These are phyloP conservation scores for Ramphastos sulfuratus DNA, from an alignment of 2,113 vertebrate genomes.

Conservation along the genomic window DNA sequence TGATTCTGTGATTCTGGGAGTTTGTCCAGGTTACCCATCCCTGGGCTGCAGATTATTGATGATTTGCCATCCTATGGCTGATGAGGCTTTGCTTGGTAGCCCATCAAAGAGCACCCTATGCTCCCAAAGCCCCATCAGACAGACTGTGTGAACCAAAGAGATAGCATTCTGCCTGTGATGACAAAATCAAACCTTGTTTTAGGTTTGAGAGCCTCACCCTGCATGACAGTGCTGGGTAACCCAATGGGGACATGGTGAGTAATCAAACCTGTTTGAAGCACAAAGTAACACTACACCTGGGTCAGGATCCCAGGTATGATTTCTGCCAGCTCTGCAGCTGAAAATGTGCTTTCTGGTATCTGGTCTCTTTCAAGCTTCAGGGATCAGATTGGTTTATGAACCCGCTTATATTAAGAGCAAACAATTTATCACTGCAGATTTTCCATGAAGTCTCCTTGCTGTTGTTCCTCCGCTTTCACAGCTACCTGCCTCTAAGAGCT, in stretches of 20 bases:
- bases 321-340: slow-evolving; percentile 51
- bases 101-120: background rate
- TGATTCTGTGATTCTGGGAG: too few relatives aligned
- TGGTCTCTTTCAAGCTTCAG: slow-evolving; percentile 56
- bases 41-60: background rate
- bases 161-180: background rate
- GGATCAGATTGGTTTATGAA: slow-evolving; percentile 66
- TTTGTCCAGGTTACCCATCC: background rate
- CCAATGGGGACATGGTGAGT: accelerated
- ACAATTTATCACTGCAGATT: slow-evolving; percentile 52
- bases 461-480: background rate
- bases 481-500: background rate
- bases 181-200: background rate
- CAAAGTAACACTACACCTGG: background rate
- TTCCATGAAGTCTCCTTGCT: background rate
- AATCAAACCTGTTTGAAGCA: background rate
- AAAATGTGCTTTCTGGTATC: slow-evolving; percentile 40
- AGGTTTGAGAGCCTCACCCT: background rate
- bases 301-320: slow-evolving; percentile 42
- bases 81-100: background rate
- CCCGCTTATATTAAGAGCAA: slow-evolving; percentile 66
- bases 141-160: background rate
- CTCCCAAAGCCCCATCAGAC: background rate
- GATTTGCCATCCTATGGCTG: accelerated
- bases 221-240: background rate